Conservation (phyloP, 2,888 invertebrate genomes). For the Brachynemurus nebulosus region DNA sequence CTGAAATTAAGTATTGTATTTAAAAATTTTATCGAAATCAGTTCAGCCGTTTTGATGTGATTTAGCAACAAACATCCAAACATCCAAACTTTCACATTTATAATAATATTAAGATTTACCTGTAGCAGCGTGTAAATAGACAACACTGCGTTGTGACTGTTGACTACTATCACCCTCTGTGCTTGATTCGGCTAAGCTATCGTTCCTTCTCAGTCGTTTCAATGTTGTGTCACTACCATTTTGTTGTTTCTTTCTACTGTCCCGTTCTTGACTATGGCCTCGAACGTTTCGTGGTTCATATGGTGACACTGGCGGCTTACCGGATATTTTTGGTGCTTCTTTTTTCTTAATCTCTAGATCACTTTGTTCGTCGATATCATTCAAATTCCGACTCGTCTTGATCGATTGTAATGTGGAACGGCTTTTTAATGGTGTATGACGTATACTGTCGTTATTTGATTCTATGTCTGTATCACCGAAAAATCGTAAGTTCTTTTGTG, state of each 20-base stretch:
- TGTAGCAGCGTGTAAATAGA: constrained; percentile 73
- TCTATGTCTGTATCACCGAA: constrained; percentile 75
- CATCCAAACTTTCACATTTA: no score
- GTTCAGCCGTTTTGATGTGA: no score
- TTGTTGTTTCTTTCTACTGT: background rate
- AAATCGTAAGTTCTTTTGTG: constrained; percentile 60
- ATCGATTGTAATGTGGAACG: constrained; percentile 9
- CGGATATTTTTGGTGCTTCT: background rate
- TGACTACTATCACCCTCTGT: constrained; percentile 65
- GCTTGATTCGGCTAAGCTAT: constrained; percentile 47
- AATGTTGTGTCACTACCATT: constrained; percentile 20
- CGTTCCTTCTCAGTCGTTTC: constrained; percentile 32
- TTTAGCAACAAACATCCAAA: no score
- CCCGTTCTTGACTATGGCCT: constrained; percentile 31
- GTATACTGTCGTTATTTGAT: constrained; percentile 37
- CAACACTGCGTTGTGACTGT: constrained; percentile 70
- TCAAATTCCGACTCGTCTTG: constrained; percentile 1
- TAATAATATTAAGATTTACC: no score
- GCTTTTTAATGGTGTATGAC: constrained; percentile 22
- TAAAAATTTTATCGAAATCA: no score
- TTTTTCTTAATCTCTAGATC: constrained; percentile 24
- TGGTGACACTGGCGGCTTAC: constrained; percentile 30
- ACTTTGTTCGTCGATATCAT: constrained; percentile 23
- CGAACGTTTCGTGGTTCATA: constrained; percentile 23
- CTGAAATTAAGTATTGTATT: constrained; percentile 30